Evolutionary conservation across 2,888 invertebrate genomes (phyloP).

Genomic region (Drosophila nr. fundita): DNA sequence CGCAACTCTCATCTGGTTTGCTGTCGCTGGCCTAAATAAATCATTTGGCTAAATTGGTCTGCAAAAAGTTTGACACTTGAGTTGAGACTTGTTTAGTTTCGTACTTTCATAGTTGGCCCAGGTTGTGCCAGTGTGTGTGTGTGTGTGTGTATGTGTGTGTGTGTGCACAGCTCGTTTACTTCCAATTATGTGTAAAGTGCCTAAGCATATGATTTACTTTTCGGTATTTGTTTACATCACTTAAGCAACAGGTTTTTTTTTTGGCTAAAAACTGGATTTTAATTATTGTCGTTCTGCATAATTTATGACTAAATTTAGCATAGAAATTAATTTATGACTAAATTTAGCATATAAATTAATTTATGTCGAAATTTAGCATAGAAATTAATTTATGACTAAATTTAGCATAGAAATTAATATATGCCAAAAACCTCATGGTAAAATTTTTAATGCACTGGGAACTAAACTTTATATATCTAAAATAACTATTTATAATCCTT

Average conservation of each 20-base stretch:
- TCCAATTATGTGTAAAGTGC: conserved; percentile 79
- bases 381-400: neutral
- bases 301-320: neutral
- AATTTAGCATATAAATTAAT: neutral
- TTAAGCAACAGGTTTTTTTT: conserved; percentile 63
- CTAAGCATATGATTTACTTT: conserved; percentile 78
- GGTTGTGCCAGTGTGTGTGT: conserved; percentile 38
- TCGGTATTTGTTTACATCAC: conserved; percentile 43
- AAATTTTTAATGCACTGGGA: neutral
- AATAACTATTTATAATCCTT: neutral
- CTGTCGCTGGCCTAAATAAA: conserved; percentile 75
- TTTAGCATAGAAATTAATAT: neutral
- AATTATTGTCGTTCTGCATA: conserved; percentile 4
- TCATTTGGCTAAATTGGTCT: conserved; percentile 81
- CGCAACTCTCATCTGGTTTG: conserved; percentile 15
- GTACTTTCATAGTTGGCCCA: conserved; percentile 48
- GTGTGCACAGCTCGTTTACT: conserved; percentile 36
- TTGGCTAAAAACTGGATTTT: conserved; percentile 4
- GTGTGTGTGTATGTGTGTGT: conserved; percentile 24
- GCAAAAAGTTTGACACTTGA: conserved; percentile 80
- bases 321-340: neutral
- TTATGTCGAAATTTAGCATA: neutral
- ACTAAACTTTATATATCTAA: neutral
- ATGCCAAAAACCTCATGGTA: neutral
- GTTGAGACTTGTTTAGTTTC: conserved; percentile 70